Percentiles rank a stretch among this genome's conserved stretches.
phyloP scores from a whole-genome alignment of 1,140 invertebrate genomes.

The Phenacoccus solenopsis region DNA sequence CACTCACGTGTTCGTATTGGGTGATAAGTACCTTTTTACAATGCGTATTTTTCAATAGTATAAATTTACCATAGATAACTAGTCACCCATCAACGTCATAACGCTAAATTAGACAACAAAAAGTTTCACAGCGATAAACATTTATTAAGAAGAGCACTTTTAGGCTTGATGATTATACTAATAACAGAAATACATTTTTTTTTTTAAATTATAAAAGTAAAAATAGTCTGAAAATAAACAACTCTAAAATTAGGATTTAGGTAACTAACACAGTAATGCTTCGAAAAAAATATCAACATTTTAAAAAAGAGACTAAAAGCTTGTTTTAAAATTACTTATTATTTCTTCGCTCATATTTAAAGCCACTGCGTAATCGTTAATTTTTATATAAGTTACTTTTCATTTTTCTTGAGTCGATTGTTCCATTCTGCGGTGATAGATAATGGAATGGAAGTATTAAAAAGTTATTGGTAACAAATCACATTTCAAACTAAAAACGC shows the following conservation, averaged over 20 bases:
- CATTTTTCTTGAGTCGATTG: background rate
- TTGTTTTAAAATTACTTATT: too few relatives aligned
- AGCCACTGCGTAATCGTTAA: background rate
- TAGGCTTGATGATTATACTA: background rate
- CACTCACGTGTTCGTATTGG: background rate
- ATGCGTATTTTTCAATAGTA: too few relatives aligned
- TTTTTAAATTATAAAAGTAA: slow-evolving; percentile 7
- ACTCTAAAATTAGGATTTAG: background rate
- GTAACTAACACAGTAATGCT: background rate
- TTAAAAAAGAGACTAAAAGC: background rate
- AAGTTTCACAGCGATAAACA: slow-evolving; percentile 7
- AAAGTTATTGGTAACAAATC: background rate
- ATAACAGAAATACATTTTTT: background rate
- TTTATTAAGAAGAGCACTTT: slow-evolving; percentile 9
- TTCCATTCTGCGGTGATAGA: background rate
- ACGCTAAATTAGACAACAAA: too few relatives aligned
- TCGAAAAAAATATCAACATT: background rate
- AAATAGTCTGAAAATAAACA: slow-evolving; percentile 10
- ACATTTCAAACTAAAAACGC: background rate
- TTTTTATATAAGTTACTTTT: background rate
- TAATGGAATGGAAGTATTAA: background rate
- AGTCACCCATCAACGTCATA: too few relatives aligned
- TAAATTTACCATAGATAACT: too few relatives aligned
- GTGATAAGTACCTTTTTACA: too few relatives aligned
- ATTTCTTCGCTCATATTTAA: background rate